Evolutionary conservation across 2,888 invertebrate species (phyloP), one percentile per base, ranked within the genome.

Genomic region (Nesidiocoris tenuis): DNA sequence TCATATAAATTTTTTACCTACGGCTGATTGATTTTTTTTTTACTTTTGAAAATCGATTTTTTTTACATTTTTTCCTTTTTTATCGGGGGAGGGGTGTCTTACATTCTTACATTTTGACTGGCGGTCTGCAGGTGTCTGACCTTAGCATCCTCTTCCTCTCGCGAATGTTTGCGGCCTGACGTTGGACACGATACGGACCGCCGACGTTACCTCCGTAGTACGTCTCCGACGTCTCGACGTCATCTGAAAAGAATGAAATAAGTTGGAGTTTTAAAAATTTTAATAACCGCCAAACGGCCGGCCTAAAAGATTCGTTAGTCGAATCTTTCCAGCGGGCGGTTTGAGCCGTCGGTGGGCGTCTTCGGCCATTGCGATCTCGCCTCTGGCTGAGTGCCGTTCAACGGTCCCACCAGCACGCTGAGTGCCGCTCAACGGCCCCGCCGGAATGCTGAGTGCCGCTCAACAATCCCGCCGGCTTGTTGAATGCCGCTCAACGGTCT

Each of bases 101-200:
- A 39, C 39, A 63, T 12, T 23, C 82, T 82, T 82, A 82, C 82
- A 82, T 82, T 81, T 82, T 82, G 80, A 82, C 82, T 74, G 82
- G 81, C 70, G 82, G 82, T 67, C 77, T 77, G 65, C 78, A 75
- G 65, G 77, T 77, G 76, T 81, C 81, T 81, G 92, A 94, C 92
- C 95, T 95, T 90, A 98, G 92, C 97, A 98, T 98, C 84, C 98
- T 91, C 87, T 96, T 94, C 84, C 98, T 88, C 86, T 98, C 98
- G 81, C 98, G 90, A 80, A 98, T 94, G 86, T 97, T 98, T 77
- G 98, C 95, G 1, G 97, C 94, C 81, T 95, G 94, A 78, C 95
- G 88, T 84, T 96, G 95, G 79, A 95, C 92, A 82, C 94, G 89
- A 85, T 95, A 95, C 16, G 70, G 80, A 2, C 91, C 91, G 0